Conservation (phyloP, 2,888 invertebrate species). For the Axea sp. region DNA sequence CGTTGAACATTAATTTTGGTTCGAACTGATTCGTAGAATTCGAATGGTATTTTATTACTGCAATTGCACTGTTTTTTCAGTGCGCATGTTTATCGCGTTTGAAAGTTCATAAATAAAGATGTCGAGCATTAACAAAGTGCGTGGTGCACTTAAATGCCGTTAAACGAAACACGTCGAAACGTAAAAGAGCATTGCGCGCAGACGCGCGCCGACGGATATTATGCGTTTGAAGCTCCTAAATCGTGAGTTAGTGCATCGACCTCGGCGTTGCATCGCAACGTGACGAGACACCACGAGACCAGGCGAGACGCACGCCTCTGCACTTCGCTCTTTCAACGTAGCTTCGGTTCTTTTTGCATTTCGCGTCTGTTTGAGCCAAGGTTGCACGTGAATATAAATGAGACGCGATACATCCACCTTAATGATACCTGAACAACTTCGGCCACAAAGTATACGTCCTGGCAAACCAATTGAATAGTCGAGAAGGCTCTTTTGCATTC, state of each 20-base stretch:
- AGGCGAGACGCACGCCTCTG: conserved; percentile 50
- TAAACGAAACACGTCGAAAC: conserved; percentile 48
- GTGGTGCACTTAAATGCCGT: too few species aligned
- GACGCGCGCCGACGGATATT: conserved; percentile 38
- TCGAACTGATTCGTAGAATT: too few species aligned
- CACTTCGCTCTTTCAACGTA: conserved; percentile 25
- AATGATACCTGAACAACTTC: conserved; percentile 49
- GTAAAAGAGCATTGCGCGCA: conserved; percentile 34
- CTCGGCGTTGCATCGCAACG: conserved; percentile 50
- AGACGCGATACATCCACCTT: conserved; percentile 46
- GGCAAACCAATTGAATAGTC: too few species aligned
- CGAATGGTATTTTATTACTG: too few species aligned
- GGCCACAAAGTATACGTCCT: too few species aligned
- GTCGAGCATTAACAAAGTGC: not conserved
- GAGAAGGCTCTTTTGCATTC: too few species aligned
- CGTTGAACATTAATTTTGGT: too few species aligned
- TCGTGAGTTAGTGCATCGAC: conserved; percentile 54
- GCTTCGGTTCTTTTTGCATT: conserved; percentile 49
- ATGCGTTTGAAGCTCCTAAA: conserved; percentile 46
- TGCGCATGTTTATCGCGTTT: too few species aligned
- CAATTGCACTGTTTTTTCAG: too few species aligned
- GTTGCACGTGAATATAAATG: conserved; percentile 57
- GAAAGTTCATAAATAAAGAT: conserved; percentile 20
- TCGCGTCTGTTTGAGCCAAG: conserved; percentile 46
- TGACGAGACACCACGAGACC: conserved; percentile 48